Evolutionary conservation across 1,140 invertebrate genomes (phyloP), one percentile per base, ranked within the genome.

Genomic region (Heterodera carotae): DNA sequence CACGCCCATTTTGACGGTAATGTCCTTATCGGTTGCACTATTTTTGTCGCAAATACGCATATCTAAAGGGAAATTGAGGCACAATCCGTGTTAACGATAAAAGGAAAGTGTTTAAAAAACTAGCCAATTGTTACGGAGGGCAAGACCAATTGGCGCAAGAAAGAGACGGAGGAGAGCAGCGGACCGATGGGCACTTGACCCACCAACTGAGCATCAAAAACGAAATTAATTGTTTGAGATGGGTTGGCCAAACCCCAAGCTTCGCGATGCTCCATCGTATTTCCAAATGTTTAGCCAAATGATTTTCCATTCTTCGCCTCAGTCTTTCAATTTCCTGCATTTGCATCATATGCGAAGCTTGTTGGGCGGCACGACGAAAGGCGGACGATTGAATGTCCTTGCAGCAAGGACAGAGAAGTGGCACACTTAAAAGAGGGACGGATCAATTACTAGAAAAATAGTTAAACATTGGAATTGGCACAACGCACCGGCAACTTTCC

Each of bases 111-210:
- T 25, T 43, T 29, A n/a, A 27, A 31, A 60, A 81, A 72, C 81
- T 80, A 69, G 82, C 84, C 69, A 15, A 87, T 75, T 29, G 86
- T 83, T 36, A 87, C 76, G 12, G 78, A 76, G 15, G 85, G 85
- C 10, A 87, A 74, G 3, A 87, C 83, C 43, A 87, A 70, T 75
- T 88, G 86, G 72, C 87, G 87, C n/a, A 87, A 81, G 36, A 88
- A 84, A 7, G 83, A 78, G 3, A 87, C 85, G 18, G 83, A 83
- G 27, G 86, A 83, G 18, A 87, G 76, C n/a, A 87, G 73, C 4
- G 85, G 79, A 8, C 85, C 85, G 39, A 87, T 80, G 12, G 85
- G 85, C 8, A 87, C 86, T 27, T 80, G 75, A 7, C 85, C 85
- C 34, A 84, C 76, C 27, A 88, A 69, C 79, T 86, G 25, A 64